Percentiles rank a stretch among this genome's conserved stretches.
Conservation (phyloP, 1,140 invertebrate genomes). For the Macrocentrus cingulum region DNA sequence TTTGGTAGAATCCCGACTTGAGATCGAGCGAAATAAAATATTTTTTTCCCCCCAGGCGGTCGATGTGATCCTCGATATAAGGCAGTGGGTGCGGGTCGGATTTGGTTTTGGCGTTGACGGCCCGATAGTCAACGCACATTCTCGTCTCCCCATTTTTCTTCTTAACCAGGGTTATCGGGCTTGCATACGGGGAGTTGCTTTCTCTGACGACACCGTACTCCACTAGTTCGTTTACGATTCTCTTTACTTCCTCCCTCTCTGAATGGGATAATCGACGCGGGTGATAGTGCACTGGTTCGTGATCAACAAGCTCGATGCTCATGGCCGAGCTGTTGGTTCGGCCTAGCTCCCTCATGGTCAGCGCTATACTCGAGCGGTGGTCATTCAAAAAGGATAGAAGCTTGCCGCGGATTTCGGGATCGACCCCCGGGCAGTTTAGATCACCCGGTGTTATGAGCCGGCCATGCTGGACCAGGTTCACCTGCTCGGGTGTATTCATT, state of each 20-base stretch:
- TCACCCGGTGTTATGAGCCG: neutral
- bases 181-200: slow-evolving; percentile 37
- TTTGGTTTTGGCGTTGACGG: neutral
- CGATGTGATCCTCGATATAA: neutral
- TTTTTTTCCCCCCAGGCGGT: too few species aligned
- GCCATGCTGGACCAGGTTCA: slow-evolving; percentile 11
- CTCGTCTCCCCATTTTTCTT: slow-evolving; percentile 20
- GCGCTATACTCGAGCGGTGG: slow-evolving; percentile 28
- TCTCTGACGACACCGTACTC: slow-evolving; percentile 31
- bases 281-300: slow-evolving; percentile 38
- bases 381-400: slow-evolving; percentile 16
- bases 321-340: slow-evolving; percentile 31
- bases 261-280: slow-evolving; percentile 33
- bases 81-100: neutral
- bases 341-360: slow-evolving; percentile 26
- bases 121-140: neutral
- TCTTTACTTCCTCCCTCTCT: slow-evolving; percentile 37
- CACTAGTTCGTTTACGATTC: slow-evolving; percentile 39
- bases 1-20: too few species aligned
- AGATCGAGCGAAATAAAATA: too few species aligned
- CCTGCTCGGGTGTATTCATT: slow-evolving; percentile 11
- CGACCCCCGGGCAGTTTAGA: neutral
- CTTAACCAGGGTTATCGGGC: slow-evolving; percentile 26
- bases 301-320: slow-evolving; percentile 36
- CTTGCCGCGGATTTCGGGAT: neutral